Percentiles rank a stretch among this genome's conserved stretches.
Conservation (phyloP, 2,888 invertebrate genomes). For the Agrilus cyanescens region DNA sequence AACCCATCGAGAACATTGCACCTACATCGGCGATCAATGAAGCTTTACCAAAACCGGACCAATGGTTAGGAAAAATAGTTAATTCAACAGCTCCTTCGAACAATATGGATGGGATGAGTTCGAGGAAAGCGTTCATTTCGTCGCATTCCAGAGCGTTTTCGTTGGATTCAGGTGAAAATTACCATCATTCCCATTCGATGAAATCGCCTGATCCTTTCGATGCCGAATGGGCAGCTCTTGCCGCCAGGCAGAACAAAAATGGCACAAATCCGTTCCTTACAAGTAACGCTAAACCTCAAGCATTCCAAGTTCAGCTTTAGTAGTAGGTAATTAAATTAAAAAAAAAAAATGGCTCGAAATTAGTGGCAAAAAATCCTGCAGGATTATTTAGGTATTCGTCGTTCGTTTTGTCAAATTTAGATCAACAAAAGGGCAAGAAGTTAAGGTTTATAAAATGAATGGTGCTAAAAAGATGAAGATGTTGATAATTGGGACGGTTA, state of each 20-base stretch:
- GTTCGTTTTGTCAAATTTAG: neutral
- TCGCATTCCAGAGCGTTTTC: constrained; percentile 43
- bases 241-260: constrained; percentile 40
- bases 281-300: constrained; percentile 39
- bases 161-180: constrained; percentile 35
- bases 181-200: neutral
- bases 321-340: constrained; percentile 15
- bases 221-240: constrained; percentile 68
- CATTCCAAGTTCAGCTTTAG: constrained; percentile 51
- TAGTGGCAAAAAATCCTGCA: neutral
- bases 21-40: constrained; percentile 15
- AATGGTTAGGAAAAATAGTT: constrained; percentile 68
- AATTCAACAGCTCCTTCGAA: constrained; percentile 39
- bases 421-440: no score
- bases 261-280: constrained; percentile 52
- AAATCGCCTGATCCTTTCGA: constrained; percentile 60
- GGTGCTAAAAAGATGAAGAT: no score
- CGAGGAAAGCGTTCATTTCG: constrained; percentile 43
- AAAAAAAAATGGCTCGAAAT: neutral
- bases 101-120: constrained; percentile 33
- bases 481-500: no score
- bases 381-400: neutral
- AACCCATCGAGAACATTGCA: constrained; percentile 6
- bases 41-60: constrained; percentile 66
- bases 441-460: no score